Evolutionary conservation across 2,888 invertebrate species (phyloP), one percentile per base, ranked within the genome.

Genomic region (Drosophila affinis): DNA sequence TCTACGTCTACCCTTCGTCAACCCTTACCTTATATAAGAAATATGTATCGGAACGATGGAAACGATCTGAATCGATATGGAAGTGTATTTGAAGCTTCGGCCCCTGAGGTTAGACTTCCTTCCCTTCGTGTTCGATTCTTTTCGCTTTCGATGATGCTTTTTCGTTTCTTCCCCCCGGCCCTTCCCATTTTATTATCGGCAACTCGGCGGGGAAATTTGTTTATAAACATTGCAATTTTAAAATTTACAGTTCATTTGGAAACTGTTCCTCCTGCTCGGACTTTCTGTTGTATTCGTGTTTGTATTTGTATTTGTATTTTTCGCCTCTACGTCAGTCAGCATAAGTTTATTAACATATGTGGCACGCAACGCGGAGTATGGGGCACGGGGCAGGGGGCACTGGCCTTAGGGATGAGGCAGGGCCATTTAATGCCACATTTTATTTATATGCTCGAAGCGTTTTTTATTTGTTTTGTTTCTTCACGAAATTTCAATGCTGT

Each of bases 201-300:
- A 63, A 47, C 53, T 67, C 57, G 76, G 56, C 72, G 61, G 71
- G 71, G 65, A 69, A 88, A 87, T 81, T 86, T 86, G 86, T 86
- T 86, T 86, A 87, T 88, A 86, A 86, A 88, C 87, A 85, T 88
- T 88, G 86, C 85, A 87, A 88, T 87, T 86, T 85, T 82, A 48
- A 76, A 85, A 82, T 88, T 79, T 88, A 84, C 87, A 71, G 75
- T 77, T 79, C 65, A 70, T 78, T 80, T 79, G 64, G 61, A 67
- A 63, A 64, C 54, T 49, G 70, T 65, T 65, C 27, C 52, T 24
- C 32, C 24, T 60, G 17, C 34, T 44, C 17, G n/a, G 32, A 47
- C 52, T 53, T 60, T 65, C 45, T 48, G n/a, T 32, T 18, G 39
- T 21, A 7, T 18, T 18, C 18, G 46, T 46, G 14, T 45, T 24